Evolutionary conservation across 2,113 vertebrate genomes (phyloP).

Genomic region (Rhinichthys klamathensis): DNA sequence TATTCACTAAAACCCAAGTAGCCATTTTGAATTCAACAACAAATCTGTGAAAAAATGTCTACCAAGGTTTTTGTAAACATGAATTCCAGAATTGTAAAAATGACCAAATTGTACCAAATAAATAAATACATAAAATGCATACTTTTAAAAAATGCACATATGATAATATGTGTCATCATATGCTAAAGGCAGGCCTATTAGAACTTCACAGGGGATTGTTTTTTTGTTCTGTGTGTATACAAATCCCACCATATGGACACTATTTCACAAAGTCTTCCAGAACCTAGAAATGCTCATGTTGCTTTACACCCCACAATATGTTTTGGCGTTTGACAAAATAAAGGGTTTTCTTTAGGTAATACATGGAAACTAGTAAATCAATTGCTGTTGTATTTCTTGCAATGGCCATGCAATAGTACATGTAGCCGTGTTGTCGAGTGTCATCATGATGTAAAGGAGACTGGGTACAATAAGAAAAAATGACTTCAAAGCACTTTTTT

Average conservation of each 20-base stretch:
- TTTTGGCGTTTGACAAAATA: background rate
- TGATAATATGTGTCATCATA: background rate
- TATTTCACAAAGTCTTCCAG: background rate
- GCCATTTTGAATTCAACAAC: background rate
- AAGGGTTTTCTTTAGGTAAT: background rate
- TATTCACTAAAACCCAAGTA: background rate
- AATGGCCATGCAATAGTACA: background rate
- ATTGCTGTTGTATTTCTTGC: background rate
- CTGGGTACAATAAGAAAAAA: background rate
- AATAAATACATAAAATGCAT: background rate
- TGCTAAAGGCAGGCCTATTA: background rate
- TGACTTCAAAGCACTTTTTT: background rate
- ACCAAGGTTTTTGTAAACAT: background rate
- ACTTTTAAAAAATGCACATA: background rate
- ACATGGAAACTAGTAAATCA: background rate
- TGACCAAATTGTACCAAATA: constrained; percentile 6
- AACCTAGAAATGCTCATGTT: constrained; percentile 2
- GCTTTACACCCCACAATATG: background rate
- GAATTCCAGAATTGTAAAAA: background rate
- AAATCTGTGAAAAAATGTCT: background rate
- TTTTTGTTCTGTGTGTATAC: background rate
- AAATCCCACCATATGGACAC: background rate
- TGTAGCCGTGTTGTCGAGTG: background rate
- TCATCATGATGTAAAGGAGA: background rate
- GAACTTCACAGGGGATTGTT: background rate